Percentiles rank a stretch among this genome's conserved stretches.
Evolutionary conservation across 2,797 vertebrate species (phyloP).

Genomic region (Poecilia velifera): DNA sequence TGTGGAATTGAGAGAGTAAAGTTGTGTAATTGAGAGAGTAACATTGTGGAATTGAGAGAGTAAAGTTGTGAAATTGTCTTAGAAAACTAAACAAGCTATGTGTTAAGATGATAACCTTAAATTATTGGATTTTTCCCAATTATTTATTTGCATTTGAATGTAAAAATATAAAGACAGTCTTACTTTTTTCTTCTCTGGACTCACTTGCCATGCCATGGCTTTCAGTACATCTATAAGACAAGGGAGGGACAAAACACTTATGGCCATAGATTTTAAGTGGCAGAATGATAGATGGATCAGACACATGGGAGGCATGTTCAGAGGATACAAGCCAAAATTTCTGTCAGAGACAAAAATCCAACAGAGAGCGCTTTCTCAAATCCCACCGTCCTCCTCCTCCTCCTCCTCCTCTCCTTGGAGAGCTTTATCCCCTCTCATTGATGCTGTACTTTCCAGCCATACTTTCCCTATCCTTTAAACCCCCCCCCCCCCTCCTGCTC

Average conservation of each 20-base stretch:
- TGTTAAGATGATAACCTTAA: neutral
- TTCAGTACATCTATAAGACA: slow-evolving; percentile 55
- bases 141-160: neutral
- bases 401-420: slow-evolving; percentile 43
- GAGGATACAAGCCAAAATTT: slow-evolving; percentile 62
- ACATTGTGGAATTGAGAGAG: too few relatives aligned
- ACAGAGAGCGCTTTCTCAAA: slow-evolving; percentile 61
- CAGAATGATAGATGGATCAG: slow-evolving; percentile 69
- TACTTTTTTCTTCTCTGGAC: slow-evolving; percentile 29
- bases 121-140: neutral
- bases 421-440: slow-evolving; percentile 23
- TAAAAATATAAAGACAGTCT: slow-evolving; percentile 10
- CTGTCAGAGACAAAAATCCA: slow-evolving; percentile 40
- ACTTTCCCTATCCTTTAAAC: slow-evolving; percentile 24
- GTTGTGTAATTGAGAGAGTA: too few relatives aligned
- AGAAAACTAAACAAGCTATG: neutral
- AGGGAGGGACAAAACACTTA: slow-evolving; percentile 44
- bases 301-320: slow-evolving; percentile 59
- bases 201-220: slow-evolving; percentile 24
- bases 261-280: slow-evolving; percentile 43
- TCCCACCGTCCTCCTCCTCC: slow-evolving; percentile 45
- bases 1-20: too few relatives aligned
- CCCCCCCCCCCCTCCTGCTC: slow-evolving; percentile 14
- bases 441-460: slow-evolving; percentile 20
- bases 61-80: neutral